Evolutionary conservation across 2,797 vertebrate genomes (phyloP), one percentile per base, ranked within the genome.

Genomic region (Miichthys miiuy): DNA sequence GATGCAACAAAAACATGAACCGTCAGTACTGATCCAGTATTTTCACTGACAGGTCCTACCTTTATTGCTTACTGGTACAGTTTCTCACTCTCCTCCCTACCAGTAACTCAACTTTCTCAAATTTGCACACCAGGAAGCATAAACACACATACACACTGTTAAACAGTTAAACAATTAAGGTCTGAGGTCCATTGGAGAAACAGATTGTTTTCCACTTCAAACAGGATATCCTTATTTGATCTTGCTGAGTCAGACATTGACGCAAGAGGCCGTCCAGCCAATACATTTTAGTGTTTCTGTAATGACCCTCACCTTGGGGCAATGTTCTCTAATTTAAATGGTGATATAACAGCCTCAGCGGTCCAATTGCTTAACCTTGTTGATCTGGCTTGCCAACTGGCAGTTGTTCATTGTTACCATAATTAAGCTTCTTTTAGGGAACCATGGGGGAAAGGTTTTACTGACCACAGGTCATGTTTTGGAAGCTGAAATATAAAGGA

Each of bases 211-310:
- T 75, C 81, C 75, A 77, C 55, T 81, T 88, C 41, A 81, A 91
- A 88, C 84, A 91, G 86, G 88, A 92, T 65, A 69, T 91, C 83
- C 87, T 90, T 73, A 80, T 90, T 88, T 89, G 77, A 90, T 73
- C 67, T 75, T 1, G 44, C 80, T 75, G 74, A 90, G 74, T 91
- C 76, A 87, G 71, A 20, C 66, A 47, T 2, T 92, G 89, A 92
- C 69, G 79, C 78, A 92, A 54, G 47, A 80, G 58, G 17, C 61
- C 23, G 20, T 30, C 44, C 51, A 54, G 74, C 21, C 5, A 42
- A 54, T 75, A 73, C 51, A 30, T 68, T 61, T 71, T 16, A 68
- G 66, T 23, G 75, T 87, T 89, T 85, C 85, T 77, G 77, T 88
- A 68, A 81, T 73, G 84, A 89, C 81, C 74, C 56, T 84, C 71